Conservation (phyloP, 1,140 invertebrate genomes). For the Tetraneura akinire region DNA sequence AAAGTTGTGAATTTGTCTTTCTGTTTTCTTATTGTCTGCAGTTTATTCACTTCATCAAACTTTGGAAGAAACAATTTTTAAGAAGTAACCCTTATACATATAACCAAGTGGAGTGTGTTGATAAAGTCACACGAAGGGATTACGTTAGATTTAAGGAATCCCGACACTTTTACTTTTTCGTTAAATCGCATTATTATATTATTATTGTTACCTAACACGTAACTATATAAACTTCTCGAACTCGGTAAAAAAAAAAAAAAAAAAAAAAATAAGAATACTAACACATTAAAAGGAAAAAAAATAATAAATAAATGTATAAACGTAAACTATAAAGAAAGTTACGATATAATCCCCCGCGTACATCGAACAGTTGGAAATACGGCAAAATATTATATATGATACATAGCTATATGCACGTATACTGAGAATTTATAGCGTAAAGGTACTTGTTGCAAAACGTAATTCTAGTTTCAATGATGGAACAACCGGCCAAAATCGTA, state of each 20-base stretch:
- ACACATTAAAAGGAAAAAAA: not conserved
- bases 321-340: not conserved
- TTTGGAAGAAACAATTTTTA: conserved; percentile 19
- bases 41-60: conserved; percentile 1
- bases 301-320: no score
- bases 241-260: not conserved
- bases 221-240: conserved; percentile 11
- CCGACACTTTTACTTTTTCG: conserved; percentile 20
- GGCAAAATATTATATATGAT: not conserved
- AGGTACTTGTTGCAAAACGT: no score
- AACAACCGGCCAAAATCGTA: no score
- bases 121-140: not conserved
- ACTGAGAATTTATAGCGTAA: not conserved
- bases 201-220: conserved; percentile 13
- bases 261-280: not conserved
- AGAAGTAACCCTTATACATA: not conserved
- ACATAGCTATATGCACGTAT: not conserved
- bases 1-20: not conserved
- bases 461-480: no score
- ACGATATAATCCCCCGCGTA: not conserved
- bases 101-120: conserved; percentile 1
- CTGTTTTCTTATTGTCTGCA: conserved; percentile 14
- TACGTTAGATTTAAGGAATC: conserved; percentile 20
- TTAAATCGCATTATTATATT: conserved; percentile 18
- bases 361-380: not conserved